Evolutionary conservation across 1,140 invertebrate genomes (phyloP).

Genomic region (Cyclina sinensis): DNA sequence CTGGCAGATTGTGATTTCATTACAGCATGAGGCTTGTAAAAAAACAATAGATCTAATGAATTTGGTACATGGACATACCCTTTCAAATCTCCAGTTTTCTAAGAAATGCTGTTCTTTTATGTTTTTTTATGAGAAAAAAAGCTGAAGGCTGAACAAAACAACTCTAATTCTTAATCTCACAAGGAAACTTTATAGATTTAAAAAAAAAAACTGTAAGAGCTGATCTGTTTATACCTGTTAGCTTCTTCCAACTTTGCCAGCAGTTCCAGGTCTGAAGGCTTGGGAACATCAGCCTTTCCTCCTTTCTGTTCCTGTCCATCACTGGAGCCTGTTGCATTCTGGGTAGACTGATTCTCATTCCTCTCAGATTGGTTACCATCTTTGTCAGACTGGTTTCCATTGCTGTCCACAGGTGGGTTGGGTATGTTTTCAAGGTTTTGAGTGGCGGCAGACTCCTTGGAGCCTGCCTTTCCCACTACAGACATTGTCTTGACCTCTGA

Average conservation of each 20-base stretch:
- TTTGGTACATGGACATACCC: too few relatives aligned
- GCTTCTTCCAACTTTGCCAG: slow-evolving; percentile 97
- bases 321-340: neutral
- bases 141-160: too few relatives aligned
- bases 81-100: too few relatives aligned
- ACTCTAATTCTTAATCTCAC: too few relatives aligned
- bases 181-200: too few relatives aligned
- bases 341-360: neutral
- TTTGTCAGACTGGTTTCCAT: neutral
- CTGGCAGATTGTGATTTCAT: too few relatives aligned
- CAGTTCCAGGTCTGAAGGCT: slow-evolving; percentile 92
- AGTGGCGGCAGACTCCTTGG: slow-evolving; percentile 24
- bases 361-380: neutral
- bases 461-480: slow-evolving; percentile 26
- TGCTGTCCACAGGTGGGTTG: slow-evolving; percentile 22
- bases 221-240: slow-evolving; percentile 90
- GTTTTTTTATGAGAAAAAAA: too few relatives aligned
- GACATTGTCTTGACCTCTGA: slow-evolving; percentile 1
- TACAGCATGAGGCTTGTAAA: too few relatives aligned
- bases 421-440: slow-evolving; percentile 7
- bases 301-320: neutral
- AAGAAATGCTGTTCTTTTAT: too few relatives aligned
- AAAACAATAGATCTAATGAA: too few relatives aligned
- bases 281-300: slow-evolving; percentile 26
- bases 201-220: too few relatives aligned